phyloP scores from a whole-genome alignment of 2,797 vertebrate genomes.

The Halcyon chelicuti region DNA sequence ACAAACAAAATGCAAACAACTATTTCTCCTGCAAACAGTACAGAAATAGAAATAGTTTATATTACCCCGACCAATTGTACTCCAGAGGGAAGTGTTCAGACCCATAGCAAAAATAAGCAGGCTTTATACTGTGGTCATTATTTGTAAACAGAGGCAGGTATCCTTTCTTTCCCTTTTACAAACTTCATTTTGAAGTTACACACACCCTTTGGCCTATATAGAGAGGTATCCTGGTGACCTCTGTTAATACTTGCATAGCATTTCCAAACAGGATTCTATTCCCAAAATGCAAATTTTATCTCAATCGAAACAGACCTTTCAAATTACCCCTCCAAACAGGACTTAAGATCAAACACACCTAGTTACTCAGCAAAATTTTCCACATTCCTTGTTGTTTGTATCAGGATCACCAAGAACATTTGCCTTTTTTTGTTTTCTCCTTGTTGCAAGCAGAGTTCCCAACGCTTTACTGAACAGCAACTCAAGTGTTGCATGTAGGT shows the following conservation, averaged over 20 bases:
- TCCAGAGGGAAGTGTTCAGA: background rate
- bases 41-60: background rate
- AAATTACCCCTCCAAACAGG: background rate
- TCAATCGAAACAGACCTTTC: background rate
- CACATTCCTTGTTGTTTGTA: background rate
- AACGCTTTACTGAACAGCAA: background rate
- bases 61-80: background rate
- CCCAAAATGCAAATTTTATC: background rate
- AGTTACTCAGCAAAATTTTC: background rate
- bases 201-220: background rate
- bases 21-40: background rate
- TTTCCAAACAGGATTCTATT: background rate
- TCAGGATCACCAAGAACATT: background rate
- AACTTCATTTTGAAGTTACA: background rate
- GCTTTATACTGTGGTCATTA: background rate
- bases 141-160: background rate
- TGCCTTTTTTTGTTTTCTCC: background rate
- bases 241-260: background rate
- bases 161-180: background rate
- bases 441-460: background rate
- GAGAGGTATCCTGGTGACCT: background rate
- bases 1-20: background rate
- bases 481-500: background rate
- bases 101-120: background rate
- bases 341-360: background rate